Evolutionary conservation across 2,888 invertebrate genomes (phyloP), one percentile per base, ranked within the genome.

Genomic region (Galerucella calmariensis): DNA sequence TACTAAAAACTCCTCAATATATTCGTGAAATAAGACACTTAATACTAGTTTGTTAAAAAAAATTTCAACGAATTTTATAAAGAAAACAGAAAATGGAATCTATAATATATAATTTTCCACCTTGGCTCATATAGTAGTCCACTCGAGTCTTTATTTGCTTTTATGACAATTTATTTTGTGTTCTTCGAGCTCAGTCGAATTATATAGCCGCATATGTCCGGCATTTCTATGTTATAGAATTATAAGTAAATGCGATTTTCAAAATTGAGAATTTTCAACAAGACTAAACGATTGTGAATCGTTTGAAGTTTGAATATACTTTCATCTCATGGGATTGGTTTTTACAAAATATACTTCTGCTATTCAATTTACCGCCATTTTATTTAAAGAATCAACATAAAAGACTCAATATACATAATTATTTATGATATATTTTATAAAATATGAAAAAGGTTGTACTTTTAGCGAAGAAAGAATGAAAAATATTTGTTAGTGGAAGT

Each of bases 91-190:
- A 41, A 41, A 1, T 2, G 58, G 3, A 58, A 58, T 58, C 14
- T 20, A 2, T 56, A 12, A 2, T 4, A 46, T 4, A 12, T 6
- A 2, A 20, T 20, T 20, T 56, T 56, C 10, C 10, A 20, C 16
- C 8, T 10, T 8, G 16, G 69, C 70, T n/a, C 24, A 66, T 48
- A 27, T 44, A 73, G 70, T 73, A 73, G 56, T 51, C 41, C 24
- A n/a, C 41, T 6, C 66, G 35, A 48, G 35, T 51, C 48, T 83
- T 82, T 80, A 81, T 84, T 83, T 82, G 80, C 82, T 83, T 83
- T 83, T 82, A 82, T 81, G 83, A 81, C 83, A 82, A 84, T 84
- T 84, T 84, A 82, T 83, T 84, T 80, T 79, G 83, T 83, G 83
- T 81, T 85, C 84, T 84, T 84, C 84, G 84, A 85, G 79, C 82